Evolutionary conservation across 2,888 invertebrate genomes (phyloP).

Genomic region (Lepidochrysops patricia): DNA sequence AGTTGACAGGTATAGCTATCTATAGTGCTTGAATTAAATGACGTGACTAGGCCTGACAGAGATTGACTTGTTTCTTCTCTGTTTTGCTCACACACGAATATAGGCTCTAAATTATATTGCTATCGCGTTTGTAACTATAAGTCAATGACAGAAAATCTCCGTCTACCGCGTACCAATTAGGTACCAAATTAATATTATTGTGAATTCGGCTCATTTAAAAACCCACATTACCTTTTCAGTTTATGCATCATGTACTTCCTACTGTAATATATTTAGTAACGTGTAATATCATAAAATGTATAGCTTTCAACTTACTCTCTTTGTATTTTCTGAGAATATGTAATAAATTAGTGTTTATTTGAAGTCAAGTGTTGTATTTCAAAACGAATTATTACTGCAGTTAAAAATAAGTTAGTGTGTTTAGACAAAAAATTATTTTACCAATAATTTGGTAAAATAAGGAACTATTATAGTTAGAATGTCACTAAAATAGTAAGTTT

Average conservation of each 20-base stretch:
- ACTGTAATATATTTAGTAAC: background rate
- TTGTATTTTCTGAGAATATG: background rate
- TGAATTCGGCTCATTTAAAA: too few species aligned
- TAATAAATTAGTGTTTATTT: background rate
- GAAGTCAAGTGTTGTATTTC: background rate
- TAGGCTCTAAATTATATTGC: too few species aligned
- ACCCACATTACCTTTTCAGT: too few species aligned
- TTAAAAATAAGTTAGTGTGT: background rate
- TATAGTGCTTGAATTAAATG: too few species aligned
- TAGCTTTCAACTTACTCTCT: background rate
- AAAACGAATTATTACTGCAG: constrained; percentile 4
- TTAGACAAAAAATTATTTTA: background rate
- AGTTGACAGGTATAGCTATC: too few species aligned
- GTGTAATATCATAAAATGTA: background rate
- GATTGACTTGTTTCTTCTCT: too few species aligned
- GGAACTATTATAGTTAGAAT: background rate
- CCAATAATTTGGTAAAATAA: background rate
- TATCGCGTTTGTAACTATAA: too few species aligned
- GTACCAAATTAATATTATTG: too few species aligned
- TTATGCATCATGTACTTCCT: background rate
- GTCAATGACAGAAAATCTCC: too few species aligned
- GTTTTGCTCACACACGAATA: too few species aligned
- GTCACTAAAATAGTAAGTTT: background rate
- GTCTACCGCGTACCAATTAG: too few species aligned
- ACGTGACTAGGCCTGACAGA: too few species aligned